Evolutionary conservation across 2,888 invertebrate species (phyloP), one percentile per base, ranked within the genome.

Genomic region (Isotomurus palustris): DNA sequence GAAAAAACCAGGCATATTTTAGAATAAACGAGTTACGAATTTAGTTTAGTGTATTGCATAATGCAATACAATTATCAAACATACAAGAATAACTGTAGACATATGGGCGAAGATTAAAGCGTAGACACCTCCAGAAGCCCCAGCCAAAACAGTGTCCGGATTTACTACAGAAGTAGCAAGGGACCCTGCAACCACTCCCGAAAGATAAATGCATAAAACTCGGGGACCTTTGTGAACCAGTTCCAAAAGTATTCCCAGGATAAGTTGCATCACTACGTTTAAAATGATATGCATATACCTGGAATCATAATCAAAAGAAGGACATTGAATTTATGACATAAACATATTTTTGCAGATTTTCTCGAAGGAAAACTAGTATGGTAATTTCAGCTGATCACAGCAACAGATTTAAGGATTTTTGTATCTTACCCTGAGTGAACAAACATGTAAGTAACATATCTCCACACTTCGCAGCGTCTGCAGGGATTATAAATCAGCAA

Each of bases 151-250:
- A 19, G 91, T 88, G 35, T 76, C 75, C 0, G 90, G 88, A 75
- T 87, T 88, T 0, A 84, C 82, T 8, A 91, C 80, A 4, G 88
- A 88, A 14, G 89, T 90, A 2, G 86, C 87, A 66, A 91, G 79
- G 0, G 89, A 89, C 2, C 92, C 92, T 1, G 90, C 90, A 0
- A 86, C 75, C 0, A 92, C 91, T 0, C 92, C 92, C 0, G 88
- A 85, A 35, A 88, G 74, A 75, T 92, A 93, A 36, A 92, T 86
- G 14, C 86, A 76, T 0, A 86, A 78, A 5, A 96, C 88, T 45
- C 96, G 81, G 91, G 92, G 93, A 86, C 91, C 91, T 67, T 87
- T 84, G 76, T 97, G 95, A 1, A 96, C 95, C 84, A 97, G 86
- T 77, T 97, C 97, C 61, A 99, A 76, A 0, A 95, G 93, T 12